Conservation (phyloP, 2,797 vertebrate genomes). For the Anableps anableps region DNA sequence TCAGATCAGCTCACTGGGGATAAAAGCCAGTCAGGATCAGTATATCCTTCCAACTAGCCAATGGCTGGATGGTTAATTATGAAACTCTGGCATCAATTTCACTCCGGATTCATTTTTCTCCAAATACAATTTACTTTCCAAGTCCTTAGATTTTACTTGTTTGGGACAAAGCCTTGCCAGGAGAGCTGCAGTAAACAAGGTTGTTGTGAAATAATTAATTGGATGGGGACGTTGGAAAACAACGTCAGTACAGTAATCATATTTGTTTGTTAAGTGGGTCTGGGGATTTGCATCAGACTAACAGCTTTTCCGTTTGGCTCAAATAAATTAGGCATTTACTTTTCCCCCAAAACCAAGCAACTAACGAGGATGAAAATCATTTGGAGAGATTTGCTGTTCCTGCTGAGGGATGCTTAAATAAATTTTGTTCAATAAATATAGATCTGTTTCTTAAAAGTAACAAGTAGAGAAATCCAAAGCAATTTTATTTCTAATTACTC, state of each 20-base stretch:
- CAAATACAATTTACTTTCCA: slow-evolving; percentile 29
- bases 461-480: neutral
- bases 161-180: slow-evolving; percentile 11
- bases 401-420: neutral
- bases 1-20: slow-evolving; percentile 31
- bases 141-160: slow-evolving; percentile 22
- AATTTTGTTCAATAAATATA: slow-evolving; percentile 7
- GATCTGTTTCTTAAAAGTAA: slow-evolving; percentile 3
- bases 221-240: slow-evolving; percentile 32
- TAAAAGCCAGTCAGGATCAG: slow-evolving; percentile 46
- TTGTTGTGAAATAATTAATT: slow-evolving; percentile 39
- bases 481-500: neutral
- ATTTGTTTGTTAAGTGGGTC: slow-evolving; percentile 40
- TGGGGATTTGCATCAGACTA: slow-evolving; percentile 28
- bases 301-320: slow-evolving; percentile 23
- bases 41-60: slow-evolving; percentile 33
- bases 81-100: slow-evolving; percentile 37
- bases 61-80: slow-evolving; percentile 48
- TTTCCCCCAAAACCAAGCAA: slow-evolving; percentile 10
- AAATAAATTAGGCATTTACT: slow-evolving; percentile 35
- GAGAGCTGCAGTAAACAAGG: slow-evolving; percentile 8
- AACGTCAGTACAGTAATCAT: slow-evolving; percentile 23
- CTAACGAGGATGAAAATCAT: slow-evolving; percentile 2
- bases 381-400: neutral
- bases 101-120: slow-evolving; percentile 31